A percentile compares a stretch with the other conserved stretches of the same genome.
Conservation (phyloP, 2,888 invertebrate genomes). For the Rotaria macrura region DNA sequence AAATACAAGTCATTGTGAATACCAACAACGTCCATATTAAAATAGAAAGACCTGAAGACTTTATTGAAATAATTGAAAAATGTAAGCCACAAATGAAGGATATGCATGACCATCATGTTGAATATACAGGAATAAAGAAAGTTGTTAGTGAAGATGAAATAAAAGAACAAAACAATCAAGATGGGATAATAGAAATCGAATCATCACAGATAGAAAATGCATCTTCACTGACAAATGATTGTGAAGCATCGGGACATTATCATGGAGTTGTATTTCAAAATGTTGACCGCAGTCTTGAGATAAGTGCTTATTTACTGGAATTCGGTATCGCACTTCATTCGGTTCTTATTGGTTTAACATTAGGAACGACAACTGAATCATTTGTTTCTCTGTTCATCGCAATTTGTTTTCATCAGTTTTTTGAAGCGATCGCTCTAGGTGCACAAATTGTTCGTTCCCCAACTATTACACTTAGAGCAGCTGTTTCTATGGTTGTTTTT, state of each 20-base stretch:
- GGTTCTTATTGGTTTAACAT: background rate
- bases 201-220: background rate
- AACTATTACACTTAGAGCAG: background rate
- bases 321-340: background rate
- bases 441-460: background rate
- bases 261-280: background rate
- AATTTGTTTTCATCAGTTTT: constrained; percentile 13
- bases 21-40: too few relatives aligned
- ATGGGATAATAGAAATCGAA: too few relatives aligned
- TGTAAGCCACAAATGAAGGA: too few relatives aligned
- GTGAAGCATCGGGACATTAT: background rate
- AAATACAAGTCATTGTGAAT: too few relatives aligned
- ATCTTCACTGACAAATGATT: background rate
- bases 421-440: constrained; percentile 16
- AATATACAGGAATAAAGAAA: too few relatives aligned
- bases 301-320: constrained; percentile 16
- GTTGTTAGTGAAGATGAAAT: too few relatives aligned
- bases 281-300: background rate
- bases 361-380: background rate
- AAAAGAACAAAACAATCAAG: too few relatives aligned
- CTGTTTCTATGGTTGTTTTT: background rate
- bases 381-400: background rate
- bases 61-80: too few relatives aligned
- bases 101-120: too few relatives aligned
- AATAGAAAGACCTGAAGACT: too few relatives aligned